These are phyloP conservation scores for Azemiops feae DNA, from an alignment of 2,113 vertebrate species.

Conservation along the genomic window DNA sequence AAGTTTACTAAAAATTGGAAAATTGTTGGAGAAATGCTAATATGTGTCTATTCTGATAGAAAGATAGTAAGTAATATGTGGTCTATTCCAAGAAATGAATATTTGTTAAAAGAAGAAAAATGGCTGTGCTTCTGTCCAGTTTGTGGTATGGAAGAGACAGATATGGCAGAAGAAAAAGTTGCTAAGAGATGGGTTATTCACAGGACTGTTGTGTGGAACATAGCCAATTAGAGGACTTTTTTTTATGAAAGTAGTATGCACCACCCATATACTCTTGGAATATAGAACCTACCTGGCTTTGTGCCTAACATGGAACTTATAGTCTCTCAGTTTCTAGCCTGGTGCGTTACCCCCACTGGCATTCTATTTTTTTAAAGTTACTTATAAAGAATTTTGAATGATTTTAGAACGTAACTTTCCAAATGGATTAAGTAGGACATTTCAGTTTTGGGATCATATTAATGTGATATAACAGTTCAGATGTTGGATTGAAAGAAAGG, in stretches of 20 bases:
- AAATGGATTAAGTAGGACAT: not conserved
- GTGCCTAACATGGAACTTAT: not conserved
- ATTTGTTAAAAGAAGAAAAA: not conserved
- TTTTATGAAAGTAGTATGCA: not conserved
- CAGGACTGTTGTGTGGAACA: not conserved
- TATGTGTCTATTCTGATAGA: not conserved
- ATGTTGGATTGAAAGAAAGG: not conserved
- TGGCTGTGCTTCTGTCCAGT: not conserved
- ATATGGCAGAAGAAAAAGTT: not conserved
- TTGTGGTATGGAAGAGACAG: not conserved
- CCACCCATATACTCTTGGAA: not conserved
- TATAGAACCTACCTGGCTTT: not conserved
- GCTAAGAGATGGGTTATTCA: not conserved
- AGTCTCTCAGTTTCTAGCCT: not conserved
- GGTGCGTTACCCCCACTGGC: not conserved
- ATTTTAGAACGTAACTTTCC: not conserved
- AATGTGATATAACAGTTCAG: not conserved
- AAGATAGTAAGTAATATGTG: not conserved
- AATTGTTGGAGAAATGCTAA: not conserved
- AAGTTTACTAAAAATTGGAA: not conserved
- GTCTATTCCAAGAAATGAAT: not conserved
- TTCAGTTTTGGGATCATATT: not conserved
- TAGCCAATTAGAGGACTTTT: not conserved
- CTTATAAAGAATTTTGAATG: not conserved
- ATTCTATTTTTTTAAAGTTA: not conserved